Conservation (phyloP, 2,113 vertebrate species). For the Anser cygnoides region DNA sequence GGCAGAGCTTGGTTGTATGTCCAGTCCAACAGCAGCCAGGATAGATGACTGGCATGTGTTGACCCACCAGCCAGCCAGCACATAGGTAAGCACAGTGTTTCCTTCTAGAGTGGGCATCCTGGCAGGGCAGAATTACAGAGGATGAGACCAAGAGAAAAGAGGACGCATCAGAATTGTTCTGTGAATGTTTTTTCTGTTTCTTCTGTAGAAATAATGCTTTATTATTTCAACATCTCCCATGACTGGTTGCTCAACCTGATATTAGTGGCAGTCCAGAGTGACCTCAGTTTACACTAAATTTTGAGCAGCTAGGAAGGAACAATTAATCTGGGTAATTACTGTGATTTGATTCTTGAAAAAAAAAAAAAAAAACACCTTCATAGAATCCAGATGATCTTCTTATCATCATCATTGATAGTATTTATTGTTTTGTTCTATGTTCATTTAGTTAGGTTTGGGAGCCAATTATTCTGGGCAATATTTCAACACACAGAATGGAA, state of each 20-base stretch:
- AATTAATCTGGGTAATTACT: not conserved
- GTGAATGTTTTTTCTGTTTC: not conserved
- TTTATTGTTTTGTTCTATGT: not conserved
- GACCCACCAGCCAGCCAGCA: not conserved
- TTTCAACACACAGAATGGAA: not conserved
- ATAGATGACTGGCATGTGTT: fast-evolving
- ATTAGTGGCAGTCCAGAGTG: not conserved
- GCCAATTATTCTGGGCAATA: not conserved
- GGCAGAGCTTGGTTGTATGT: not conserved
- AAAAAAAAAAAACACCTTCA: not conserved
- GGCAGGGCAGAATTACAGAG: not conserved
- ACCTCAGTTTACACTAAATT: not conserved
- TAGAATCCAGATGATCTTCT: not conserved
- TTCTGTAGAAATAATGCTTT: not conserved
- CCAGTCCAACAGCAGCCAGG: not conserved
- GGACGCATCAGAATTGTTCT: not conserved
- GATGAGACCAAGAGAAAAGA: not conserved
- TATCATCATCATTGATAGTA: not conserved
- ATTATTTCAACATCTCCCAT: not conserved
- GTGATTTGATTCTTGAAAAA: not conserved
- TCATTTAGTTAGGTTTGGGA: not conserved
- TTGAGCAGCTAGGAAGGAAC: not conserved
- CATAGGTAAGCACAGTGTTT: not conserved
- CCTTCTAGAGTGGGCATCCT: not conserved
- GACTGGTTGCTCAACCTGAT: not conserved